phyloP scores from a whole-genome alignment of 2,888 invertebrate genomes.

The Synergus gifuensis region DNA sequence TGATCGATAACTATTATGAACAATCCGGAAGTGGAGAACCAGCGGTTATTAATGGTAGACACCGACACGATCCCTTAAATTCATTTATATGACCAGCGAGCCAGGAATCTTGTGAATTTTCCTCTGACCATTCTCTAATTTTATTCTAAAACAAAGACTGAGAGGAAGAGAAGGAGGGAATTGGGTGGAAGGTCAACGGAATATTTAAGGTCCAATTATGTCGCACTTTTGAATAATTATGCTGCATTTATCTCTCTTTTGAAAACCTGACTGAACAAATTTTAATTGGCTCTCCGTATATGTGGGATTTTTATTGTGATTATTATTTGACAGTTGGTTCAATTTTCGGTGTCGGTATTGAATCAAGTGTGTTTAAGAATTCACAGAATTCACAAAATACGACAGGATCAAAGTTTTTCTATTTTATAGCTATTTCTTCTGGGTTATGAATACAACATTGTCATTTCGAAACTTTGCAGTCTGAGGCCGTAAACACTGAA shows the following conservation, averaged over 20 bases:
- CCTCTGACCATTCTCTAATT: slow-evolving; percentile 39
- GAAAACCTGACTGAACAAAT: too few relatives aligned
- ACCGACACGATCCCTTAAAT: slow-evolving; percentile 48
- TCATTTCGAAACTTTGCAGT: background rate
- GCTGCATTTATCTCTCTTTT: too few relatives aligned
- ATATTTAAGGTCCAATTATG: background rate
- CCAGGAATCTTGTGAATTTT: slow-evolving; percentile 57
- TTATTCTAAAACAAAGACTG: slow-evolving; percentile 42
- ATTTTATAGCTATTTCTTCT: background rate
- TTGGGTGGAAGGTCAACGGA: background rate
- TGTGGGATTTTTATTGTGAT: too few relatives aligned
- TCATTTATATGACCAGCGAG: slow-evolving; percentile 65
- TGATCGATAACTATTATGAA: slow-evolving; percentile 35
- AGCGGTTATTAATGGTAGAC: slow-evolving; percentile 52
- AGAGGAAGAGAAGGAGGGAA: slow-evolving; percentile 40
- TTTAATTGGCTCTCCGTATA: too few relatives aligned
- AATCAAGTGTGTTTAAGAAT: too few relatives aligned
- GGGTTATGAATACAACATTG: background rate
- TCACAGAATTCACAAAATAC: too few relatives aligned
- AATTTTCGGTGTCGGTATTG: too few relatives aligned
- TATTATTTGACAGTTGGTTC: too few relatives aligned
- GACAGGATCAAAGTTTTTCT: background rate
- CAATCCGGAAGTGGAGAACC: slow-evolving; percentile 45
- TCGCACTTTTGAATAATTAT: background rate
- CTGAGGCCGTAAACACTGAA: background rate